phyloP scores from a whole-genome alignment of 1,140 invertebrate species.

The Micrasema longulum region DNA sequence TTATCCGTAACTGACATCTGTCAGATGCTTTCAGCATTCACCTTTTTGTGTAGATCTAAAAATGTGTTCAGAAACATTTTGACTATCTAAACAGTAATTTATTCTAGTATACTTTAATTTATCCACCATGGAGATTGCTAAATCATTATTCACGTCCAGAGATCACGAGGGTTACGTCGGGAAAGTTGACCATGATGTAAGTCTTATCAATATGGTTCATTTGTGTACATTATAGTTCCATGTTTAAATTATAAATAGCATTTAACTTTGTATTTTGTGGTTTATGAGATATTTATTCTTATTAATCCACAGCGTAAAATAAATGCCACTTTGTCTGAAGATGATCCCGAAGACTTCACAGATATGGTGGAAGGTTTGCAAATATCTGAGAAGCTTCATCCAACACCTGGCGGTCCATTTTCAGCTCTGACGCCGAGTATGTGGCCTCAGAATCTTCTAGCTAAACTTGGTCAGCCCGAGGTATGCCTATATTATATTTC shows the following conservation, averaged over 20 bases:
- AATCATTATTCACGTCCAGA: slow-evolving; percentile 85
- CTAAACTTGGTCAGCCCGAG: slow-evolving; percentile 81
- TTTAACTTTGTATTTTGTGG: slow-evolving; percentile 1
- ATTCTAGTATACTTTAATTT: slow-evolving; percentile 3
- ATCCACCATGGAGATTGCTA: slow-evolving; percentile 84
- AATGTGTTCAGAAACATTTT: background rate
- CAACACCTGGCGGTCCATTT: slow-evolving; percentile 83
- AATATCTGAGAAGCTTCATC: slow-evolving; percentile 76
- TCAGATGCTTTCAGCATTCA: slow-evolving; percentile 4
- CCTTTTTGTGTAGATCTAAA: slow-evolving; percentile 6
- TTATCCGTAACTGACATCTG: slow-evolving; percentile 32
- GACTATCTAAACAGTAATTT: slow-evolving; percentile 3
- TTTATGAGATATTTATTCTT: background rate
- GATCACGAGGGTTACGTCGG: slow-evolving; percentile 90
- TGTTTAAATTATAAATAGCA: slow-evolving; percentile 20
- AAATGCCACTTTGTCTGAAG: slow-evolving; percentile 83
- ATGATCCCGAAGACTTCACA: slow-evolving; percentile 78
- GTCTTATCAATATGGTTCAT: slow-evolving; percentile 49
- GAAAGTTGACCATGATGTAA: slow-evolving; percentile 83
- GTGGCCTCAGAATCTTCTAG: slow-evolving; percentile 95
- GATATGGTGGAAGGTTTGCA: slow-evolving; percentile 74
- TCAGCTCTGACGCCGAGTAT: slow-evolving; percentile 94
- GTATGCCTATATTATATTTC: too few relatives aligned
- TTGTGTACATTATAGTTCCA: background rate
- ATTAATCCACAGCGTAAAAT: slow-evolving; percentile 74